Base-by-base conservation (phyloP, 30 jellyfish, hydroid and myxozoan species). In the Hydractinia echinata region DNA sequence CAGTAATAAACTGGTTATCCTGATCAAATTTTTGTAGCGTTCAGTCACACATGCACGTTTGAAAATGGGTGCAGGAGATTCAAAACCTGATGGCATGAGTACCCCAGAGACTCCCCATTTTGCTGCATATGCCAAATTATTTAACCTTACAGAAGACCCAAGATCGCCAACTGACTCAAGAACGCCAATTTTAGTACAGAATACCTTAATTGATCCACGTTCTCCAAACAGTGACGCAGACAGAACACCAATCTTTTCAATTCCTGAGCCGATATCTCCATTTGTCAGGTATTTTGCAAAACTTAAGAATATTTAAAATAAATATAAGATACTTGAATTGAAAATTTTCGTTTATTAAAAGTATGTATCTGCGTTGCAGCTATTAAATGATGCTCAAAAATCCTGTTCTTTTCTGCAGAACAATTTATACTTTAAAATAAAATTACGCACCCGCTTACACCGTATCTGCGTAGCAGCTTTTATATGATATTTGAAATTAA, bases 21-120 rank as follows among this genome's bases (percentile, higher is more conserved):
- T 30, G 44, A 30, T 30, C 44, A 30, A 30, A 30, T 30, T 30
- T 30, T 30, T 30, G 44, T 30, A 30, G 44, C 2, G 44, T 30
- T 30, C n/a, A 64, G 51, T 64, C 51, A 64, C 9, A 64, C 19
- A 13, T 64, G 19, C 6, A 64, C 39, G 4, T 64, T 64, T 6
- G 18, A 81, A 20, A 44, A 91, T 91, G 97, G 97, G 97, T 39
- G 90, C 89, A 16, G 87, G 83, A 19, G 95, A 85, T 55, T 81
- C 94, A 83, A 86, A 86, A 55, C 68, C 53, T 9, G 84, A 52
- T 20, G 44, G 76, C 52, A 13, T 56, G 18, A 82, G 56, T 13
- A 53, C 94, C 13, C 77, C 94, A 58, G 88, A 77, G 70, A 91
- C 97, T n/a, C 97, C 97, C 8, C 96, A 72, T 76, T 91, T 85